Conservation (phyloP, 2,113 vertebrate species). For the Nerophis ophidion region DNA sequence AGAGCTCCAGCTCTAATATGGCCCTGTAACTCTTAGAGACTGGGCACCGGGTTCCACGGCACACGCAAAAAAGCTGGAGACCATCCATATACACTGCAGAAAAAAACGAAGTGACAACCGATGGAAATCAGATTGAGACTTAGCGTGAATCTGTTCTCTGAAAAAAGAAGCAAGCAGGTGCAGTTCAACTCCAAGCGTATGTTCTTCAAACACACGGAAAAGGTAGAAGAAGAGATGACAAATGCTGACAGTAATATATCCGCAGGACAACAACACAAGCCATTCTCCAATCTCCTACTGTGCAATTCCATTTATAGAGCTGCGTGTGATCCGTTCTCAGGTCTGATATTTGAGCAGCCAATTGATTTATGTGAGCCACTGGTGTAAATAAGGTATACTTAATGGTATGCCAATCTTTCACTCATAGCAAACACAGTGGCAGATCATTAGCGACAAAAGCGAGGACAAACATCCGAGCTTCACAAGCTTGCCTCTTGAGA, state of each 20-base stretch:
- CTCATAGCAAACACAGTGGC: conserved; percentile 5
- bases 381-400: conserved; percentile 14
- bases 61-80: conserved; percentile 5
- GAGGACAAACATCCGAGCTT: conserved; percentile 12
- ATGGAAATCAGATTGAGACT: conserved; percentile 4
- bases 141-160: not conserved
- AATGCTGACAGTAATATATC: conserved; percentile 29
- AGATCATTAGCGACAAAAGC: conserved; percentile 25
- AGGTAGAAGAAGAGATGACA: conserved; percentile 16
- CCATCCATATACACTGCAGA: not conserved
- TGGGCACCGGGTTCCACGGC: conserved; percentile 14
- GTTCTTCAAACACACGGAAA: conserved; percentile 22
- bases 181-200: not conserved
- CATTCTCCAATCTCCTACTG: conserved; percentile 23
- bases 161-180: conserved; percentile 1
- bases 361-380: conserved; percentile 21
- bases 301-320: conserved; percentile 26
- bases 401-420: conserved; percentile 13
- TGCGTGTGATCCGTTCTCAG: conserved; percentile 21
- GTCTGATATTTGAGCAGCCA: conserved; percentile 17
- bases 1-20: conserved; percentile 36
- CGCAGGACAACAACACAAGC: conserved; percentile 27
- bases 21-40: conserved; percentile 30
- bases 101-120: not conserved
- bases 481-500: conserved; percentile 9